Percentiles rank a stretch among this genome's conserved stretches.
phyloP scores from a whole-genome alignment of 2,797 vertebrate species.

The Fratercula arctica region DNA sequence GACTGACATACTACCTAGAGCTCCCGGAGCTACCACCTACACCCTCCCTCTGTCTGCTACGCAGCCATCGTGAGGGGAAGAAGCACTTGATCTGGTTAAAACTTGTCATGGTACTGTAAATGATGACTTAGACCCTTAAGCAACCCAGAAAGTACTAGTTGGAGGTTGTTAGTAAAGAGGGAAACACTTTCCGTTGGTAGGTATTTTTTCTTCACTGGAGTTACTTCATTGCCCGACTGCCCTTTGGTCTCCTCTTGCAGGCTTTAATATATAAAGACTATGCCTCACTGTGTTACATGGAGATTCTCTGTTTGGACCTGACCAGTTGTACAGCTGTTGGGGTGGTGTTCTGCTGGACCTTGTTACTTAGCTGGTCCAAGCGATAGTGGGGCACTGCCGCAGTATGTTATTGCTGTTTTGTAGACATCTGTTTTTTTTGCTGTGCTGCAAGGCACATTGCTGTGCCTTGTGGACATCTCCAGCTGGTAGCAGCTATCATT shows the following conservation, averaged over 20 bases:
- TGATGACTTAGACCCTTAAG: neutral
- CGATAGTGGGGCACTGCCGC: neutral
- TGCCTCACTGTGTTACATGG: neutral
- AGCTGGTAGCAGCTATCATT: neutral
- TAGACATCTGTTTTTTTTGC: too few species aligned
- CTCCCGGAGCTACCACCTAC: neutral
- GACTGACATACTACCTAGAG: neutral
- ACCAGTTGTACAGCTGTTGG: too few species aligned
- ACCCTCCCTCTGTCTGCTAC: neutral
- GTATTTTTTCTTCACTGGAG: neutral
- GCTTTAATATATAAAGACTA: neutral
- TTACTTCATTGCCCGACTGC: neutral
- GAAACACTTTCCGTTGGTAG: neutral
- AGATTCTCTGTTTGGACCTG: neutral
- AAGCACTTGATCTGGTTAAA: neutral
- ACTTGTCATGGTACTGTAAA: neutral
- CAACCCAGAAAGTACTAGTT: neutral
- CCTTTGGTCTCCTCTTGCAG: neutral
- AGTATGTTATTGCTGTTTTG: neutral
- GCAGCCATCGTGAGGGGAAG: neutral
- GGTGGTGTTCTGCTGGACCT: neutral
- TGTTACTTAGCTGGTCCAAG: neutral
- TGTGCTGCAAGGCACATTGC: neutral
- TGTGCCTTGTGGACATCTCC: neutral
- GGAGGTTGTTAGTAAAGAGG: neutral